phyloP scores from a whole-genome alignment of 2,113 vertebrate genomes.

The Bagarius yarrelli region DNA sequence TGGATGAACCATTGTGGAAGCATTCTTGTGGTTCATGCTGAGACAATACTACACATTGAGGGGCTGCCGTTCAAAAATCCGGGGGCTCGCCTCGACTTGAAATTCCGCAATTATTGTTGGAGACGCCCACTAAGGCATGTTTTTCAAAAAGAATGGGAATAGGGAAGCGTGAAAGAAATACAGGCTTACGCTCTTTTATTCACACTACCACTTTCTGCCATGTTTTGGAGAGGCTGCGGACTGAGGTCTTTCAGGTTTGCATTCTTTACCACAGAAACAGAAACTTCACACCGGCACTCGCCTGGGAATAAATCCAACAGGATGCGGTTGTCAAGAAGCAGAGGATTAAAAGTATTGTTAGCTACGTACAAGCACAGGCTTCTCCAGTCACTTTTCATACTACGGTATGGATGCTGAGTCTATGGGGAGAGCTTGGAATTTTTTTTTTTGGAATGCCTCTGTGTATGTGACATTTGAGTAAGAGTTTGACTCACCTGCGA shows the following conservation, averaged over 20 bases:
- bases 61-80: constrained; percentile 32
- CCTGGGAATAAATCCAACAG: constrained; percentile 29
- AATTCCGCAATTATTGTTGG: constrained; percentile 40
- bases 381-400: constrained; percentile 9
- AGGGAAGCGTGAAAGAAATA: constrained; percentile 1
- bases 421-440: background rate
- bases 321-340: background rate
- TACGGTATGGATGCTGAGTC: background rate
- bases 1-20: constrained; percentile 49
- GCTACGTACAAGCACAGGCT: constrained; percentile 24
- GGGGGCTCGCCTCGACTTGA: constrained; percentile 40
- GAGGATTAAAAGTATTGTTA: constrained; percentile 40
- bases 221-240: background rate
- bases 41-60: constrained; percentile 47
- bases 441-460: background rate
- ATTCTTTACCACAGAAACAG: constrained; percentile 15
- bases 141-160: background rate
- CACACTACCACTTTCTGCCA: constrained; percentile 4
- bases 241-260: background rate
- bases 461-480: background rate
- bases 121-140: constrained; percentile 20
- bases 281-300: constrained; percentile 3
- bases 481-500: background rate
- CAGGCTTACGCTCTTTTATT: background rate
- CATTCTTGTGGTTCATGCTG: constrained; percentile 46